Conservation (phyloP, 2,888 invertebrate species). For the Acanthoscelides obtectus region DNA sequence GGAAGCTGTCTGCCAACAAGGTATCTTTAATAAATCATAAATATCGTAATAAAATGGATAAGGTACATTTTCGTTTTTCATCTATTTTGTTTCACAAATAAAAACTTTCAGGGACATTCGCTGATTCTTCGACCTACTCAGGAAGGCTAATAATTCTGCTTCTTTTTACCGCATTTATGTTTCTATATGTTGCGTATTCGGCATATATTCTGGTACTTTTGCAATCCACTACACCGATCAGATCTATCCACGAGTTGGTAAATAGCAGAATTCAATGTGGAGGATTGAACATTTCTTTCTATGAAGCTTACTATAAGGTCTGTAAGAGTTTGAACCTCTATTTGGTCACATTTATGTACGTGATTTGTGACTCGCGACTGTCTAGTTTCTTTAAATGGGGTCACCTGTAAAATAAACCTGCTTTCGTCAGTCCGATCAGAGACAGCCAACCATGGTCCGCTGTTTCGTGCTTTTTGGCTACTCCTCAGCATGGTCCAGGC, state of each 20-base stretch:
- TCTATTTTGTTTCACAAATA: too few species aligned
- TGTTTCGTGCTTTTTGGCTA: too few species aligned
- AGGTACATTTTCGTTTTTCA: too few species aligned
- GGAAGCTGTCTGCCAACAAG: conserved; percentile 51
- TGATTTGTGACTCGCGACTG: too few species aligned
- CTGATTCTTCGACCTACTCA: conserved; percentile 42
- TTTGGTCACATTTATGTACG: too few species aligned
- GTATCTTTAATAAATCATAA: too few species aligned
- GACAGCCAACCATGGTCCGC: too few species aligned
- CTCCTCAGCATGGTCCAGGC: too few species aligned
- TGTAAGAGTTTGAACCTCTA: background rate
- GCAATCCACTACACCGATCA: conserved; percentile 47
- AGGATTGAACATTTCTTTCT: conserved; percentile 45
- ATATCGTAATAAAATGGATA: too few species aligned
- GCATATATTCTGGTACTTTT: conserved; percentile 52
- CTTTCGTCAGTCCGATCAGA: too few species aligned
- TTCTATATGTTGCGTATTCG: conserved; percentile 50
- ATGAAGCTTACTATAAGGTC: conserved; percentile 46
- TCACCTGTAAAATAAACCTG: too few species aligned
- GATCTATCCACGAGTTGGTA: conserved; percentile 41
- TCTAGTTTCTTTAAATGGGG: too few species aligned
- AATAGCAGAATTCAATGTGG: conserved; percentile 46
- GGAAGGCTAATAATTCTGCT: conserved; percentile 46
- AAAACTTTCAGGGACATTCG: conserved; percentile 39
- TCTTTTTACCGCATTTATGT: conserved; percentile 45